These are phyloP conservation scores for Linnaemya vulpina DNA, from an alignment of 2,888 invertebrate species.

Conservation along the genomic window DNA sequence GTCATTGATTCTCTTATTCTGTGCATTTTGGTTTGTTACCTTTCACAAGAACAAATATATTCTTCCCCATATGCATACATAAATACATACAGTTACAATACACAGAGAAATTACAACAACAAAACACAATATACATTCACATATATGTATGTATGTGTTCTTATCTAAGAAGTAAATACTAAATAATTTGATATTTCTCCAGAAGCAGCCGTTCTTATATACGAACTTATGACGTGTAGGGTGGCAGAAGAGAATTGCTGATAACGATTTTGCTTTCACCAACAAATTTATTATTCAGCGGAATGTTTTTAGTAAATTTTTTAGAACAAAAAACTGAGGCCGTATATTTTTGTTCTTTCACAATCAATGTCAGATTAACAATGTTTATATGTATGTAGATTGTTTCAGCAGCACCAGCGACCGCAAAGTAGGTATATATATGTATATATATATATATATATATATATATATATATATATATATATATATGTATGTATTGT, in stretches of 20 bases:
- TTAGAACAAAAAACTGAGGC: not conserved
- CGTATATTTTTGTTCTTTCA: constrained; percentile 11
- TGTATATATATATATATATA: too few species aligned
- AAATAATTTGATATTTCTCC: not conserved
- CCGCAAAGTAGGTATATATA: not conserved
- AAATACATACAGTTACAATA: too few species aligned
- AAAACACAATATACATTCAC: not conserved
- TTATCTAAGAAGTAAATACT: not conserved
- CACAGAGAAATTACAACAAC: not conserved
- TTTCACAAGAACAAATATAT: not conserved
- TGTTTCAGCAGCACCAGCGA: not conserved
- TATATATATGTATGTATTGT: not conserved
- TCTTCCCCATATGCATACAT: not conserved
- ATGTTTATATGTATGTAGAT: not conserved
- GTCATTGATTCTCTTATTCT: not conserved
- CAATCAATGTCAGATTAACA: constrained; percentile 45
- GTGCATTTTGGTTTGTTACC: constrained; percentile 2
- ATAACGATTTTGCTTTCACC: constrained; percentile 65
- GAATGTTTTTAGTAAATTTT: not conserved
- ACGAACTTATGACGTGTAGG: not conserved
- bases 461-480: too few species aligned
- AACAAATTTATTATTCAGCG: not conserved
- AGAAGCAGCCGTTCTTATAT: too few species aligned
- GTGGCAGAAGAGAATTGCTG: constrained; percentile 1
- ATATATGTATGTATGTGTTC: not conserved